phyloP scores from a whole-genome alignment of 2,797 vertebrate species.

The Myotis findleyi region DNA sequence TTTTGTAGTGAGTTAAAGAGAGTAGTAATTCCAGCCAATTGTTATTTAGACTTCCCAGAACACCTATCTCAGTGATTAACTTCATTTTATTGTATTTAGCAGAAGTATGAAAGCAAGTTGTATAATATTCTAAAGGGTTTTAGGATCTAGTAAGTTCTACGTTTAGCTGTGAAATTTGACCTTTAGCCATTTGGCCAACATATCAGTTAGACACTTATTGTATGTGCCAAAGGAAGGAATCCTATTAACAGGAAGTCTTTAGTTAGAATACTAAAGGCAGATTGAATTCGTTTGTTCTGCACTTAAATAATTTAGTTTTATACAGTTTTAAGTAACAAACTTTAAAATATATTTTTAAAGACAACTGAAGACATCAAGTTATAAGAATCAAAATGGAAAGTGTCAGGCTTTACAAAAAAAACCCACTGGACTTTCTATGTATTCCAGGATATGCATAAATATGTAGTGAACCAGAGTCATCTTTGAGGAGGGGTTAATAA shows the following conservation, averaged over 20 bases:
- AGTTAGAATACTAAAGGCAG: conserved; percentile 61
- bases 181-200: conserved; percentile 52
- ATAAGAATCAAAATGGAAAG: conserved; percentile 43
- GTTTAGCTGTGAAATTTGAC: conserved; percentile 64
- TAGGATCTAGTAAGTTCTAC: neutral
- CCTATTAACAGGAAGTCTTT: conserved; percentile 64
- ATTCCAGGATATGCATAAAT: conserved; percentile 8
- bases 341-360: conserved; percentile 60
- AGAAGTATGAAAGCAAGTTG: conserved; percentile 46
- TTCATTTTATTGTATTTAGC: conserved; percentile 37
- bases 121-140: neutral
- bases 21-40: neutral
- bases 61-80: conserved; percentile 7
- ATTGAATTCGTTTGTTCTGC: conserved; percentile 53
- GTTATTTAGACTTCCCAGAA: conserved; percentile 27
- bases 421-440: neutral
- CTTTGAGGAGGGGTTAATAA: conserved; percentile 12
- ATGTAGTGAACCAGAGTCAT: conserved; percentile 27
- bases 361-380: conserved; percentile 29
- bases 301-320: conserved; percentile 55
- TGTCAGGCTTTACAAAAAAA: neutral
- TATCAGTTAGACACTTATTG: neutral
- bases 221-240: conserved; percentile 57
- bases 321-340: conserved; percentile 51
- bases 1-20: conserved; percentile 2